Conservation (phyloP, 2,797 vertebrate species). For the Ceryle rudis region DNA sequence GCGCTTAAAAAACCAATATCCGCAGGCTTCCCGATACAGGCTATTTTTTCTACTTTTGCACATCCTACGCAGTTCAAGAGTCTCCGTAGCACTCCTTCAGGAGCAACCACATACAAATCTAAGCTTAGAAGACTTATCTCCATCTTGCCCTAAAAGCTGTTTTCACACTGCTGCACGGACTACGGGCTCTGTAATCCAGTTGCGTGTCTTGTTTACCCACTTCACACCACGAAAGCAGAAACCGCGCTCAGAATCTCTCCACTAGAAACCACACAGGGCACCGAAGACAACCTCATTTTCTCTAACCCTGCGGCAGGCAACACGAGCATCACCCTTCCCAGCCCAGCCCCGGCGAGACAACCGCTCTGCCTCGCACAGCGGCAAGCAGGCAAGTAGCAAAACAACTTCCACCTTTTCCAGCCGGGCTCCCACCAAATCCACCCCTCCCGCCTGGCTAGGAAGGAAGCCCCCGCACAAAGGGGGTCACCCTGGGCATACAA, state of each 20-base stretch:
- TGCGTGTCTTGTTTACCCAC: not conserved
- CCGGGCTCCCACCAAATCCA: fast-evolving
- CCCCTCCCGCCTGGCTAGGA: not conserved
- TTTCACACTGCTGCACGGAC: not conserved
- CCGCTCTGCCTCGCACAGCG: not conserved
- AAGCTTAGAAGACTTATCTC: not conserved
- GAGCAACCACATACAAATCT: not conserved
- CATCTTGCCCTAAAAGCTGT: not conserved
- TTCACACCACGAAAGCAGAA: not conserved
- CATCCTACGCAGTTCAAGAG: not conserved
- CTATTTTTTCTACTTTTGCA: not conserved
- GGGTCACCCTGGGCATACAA: not conserved
- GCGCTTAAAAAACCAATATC: not conserved
- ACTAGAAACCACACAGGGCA: not conserved
- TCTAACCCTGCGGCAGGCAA: not conserved
- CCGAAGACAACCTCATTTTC: not conserved
- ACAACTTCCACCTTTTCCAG: not conserved
- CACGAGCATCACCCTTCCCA: not conserved
- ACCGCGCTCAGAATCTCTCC: not conserved
- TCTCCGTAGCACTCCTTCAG: not conserved
- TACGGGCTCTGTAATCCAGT: fast-evolving
- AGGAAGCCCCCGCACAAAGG: not conserved
- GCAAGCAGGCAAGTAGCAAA: not conserved
- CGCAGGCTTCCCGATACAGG: not conserved
- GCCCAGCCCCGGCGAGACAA: fast-evolving